phyloP scores from a whole-genome alignment of 1,140 invertebrate species.

The Conus ventricosus region DNA sequence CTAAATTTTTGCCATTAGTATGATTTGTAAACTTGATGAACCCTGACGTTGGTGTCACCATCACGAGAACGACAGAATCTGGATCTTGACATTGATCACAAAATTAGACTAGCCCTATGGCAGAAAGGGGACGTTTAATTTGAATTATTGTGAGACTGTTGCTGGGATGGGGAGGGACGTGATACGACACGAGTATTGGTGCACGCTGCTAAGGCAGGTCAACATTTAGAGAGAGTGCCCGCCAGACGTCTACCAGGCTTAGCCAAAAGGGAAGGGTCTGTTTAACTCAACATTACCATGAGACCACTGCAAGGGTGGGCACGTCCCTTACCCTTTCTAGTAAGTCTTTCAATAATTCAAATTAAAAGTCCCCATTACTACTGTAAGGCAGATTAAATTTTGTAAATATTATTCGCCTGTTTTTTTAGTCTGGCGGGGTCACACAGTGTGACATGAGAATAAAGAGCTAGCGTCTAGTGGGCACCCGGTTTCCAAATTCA shows the following conservation, averaged over 20 bases:
- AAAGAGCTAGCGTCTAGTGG: no score
- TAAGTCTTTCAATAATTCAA: background rate
- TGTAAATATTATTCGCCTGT: background rate
- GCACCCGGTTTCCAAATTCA: no score
- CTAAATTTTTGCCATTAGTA: no score
- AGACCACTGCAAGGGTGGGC: background rate
- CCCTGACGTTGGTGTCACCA: no score
- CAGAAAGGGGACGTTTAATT: no score
- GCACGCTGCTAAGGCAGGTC: background rate
- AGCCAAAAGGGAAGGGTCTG: background rate
- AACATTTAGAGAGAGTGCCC: no score
- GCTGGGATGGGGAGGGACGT: background rate
- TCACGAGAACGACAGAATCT: no score
- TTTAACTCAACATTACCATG: background rate
- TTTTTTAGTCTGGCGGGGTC: no score
- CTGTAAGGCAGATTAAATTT: background rate
- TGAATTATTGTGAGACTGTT: no score
- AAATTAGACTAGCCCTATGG: no score
- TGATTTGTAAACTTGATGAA: no score
- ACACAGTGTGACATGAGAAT: background rate
- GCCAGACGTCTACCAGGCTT: background rate
- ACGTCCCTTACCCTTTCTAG: background rate
- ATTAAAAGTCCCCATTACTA: background rate
- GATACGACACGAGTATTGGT: background rate
- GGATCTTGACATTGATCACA: no score